Base-by-base conservation (phyloP, 2,797 vertebrate genomes). In the Poecilia wingei region DNA sequence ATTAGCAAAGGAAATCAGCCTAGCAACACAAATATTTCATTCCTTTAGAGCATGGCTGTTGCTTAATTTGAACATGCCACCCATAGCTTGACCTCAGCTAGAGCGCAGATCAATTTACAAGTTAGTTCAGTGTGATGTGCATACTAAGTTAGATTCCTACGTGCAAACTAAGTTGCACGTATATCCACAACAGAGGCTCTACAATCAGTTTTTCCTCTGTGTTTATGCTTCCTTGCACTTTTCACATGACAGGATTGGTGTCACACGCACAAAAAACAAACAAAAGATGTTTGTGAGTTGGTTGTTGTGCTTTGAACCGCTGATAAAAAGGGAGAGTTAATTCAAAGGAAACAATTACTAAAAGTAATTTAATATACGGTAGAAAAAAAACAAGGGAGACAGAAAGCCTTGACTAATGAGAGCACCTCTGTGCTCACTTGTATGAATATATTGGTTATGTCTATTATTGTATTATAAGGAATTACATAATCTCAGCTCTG, bases 401-500 rank as follows among this genome's bases (percentile, higher is more conserved):
- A 7, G 51, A 89, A 86, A 81, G 31, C n/a, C 18, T 33, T 13
- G n/a, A 86, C 79, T 90, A 88, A 93, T 84, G 86, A 93, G 75
- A 86, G 76, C 79, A 74, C 69, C 78, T 81, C 79, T 53, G 39
- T 57, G 84, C 80, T 79, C 16, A 72, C 75, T 71, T 82, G 83
- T 88, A 81, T 85, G 59, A 86, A 88, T 84, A 88, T 88, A 87
- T 87, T 84, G 86, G 75, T 85, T 85, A 51, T 87, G 82, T 88
- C 87, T 86, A 73, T 76, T 78, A 79, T 93, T 83, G 79, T 82
- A 83, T 84, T 77, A 91, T 84, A 83, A 59, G 39, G 75, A 80
- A 87, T 92, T 88, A 91, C 86, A 92, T 90, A 87, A 94, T 90
- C 79, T 80, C 49, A 81, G 77, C 82, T 84, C 84, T 78, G 77